A percentile compares a stretch with the other conserved stretches of the same genome.
Evolutionary conservation across 2,888 invertebrate species (phyloP).

Genomic region (Eueremaeus valkanovi): DNA sequence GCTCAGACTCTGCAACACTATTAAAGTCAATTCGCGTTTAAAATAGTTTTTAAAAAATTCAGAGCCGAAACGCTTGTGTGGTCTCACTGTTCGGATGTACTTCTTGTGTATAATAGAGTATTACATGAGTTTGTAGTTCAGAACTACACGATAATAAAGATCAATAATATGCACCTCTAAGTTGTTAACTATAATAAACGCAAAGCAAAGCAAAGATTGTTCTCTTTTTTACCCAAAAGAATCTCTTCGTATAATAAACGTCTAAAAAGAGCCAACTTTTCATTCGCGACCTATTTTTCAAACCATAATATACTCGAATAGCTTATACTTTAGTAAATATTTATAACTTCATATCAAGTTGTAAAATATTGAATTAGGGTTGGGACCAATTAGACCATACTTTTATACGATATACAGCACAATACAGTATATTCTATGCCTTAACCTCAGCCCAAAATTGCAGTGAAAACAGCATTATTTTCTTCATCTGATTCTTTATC

Average conservation of each 20-base stretch:
- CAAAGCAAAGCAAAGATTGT: not conserved
- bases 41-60: constrained; percentile 21
- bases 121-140: constrained; percentile 17
- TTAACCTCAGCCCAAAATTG: not conserved
- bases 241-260: not conserved
- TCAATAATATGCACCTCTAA: constrained; percentile 32
- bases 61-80: constrained; percentile 23
- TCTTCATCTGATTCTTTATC: not conserved
- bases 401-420: not conserved
- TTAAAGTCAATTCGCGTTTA: constrained; percentile 11
- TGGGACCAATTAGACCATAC: constrained; percentile 20
- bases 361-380: constrained; percentile 28
- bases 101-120: constrained; percentile 5
- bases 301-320: constrained; percentile 5
- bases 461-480: not conserved
- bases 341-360: constrained; percentile 27
- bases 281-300: constrained; percentile 1
- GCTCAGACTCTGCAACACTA: not conserved
- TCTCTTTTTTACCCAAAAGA: constrained; percentile 7
- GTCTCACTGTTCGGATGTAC: constrained; percentile 15
- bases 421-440: not conserved
- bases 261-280: not conserved
- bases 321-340: constrained; percentile 24
- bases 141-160: constrained; percentile 28
- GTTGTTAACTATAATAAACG: constrained; percentile 26